Evolutionary conservation across 2,113 vertebrate species (phyloP).

Genomic region (Neotoma lepida): DNA sequence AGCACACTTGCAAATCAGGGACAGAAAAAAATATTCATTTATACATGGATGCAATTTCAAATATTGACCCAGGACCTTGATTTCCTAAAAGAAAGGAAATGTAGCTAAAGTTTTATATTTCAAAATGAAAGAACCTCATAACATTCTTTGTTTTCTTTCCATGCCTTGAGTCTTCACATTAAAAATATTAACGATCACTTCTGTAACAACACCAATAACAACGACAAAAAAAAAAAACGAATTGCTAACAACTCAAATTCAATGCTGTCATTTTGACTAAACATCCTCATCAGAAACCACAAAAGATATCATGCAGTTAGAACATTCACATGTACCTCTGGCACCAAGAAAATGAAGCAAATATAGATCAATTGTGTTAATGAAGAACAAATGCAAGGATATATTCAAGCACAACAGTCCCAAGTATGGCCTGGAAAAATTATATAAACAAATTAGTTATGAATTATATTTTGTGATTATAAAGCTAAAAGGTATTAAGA

Average conservation of each 20-base stretch:
- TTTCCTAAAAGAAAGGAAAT: conserved; percentile 38
- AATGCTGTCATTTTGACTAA: conserved; percentile 45
- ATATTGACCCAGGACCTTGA: not conserved
- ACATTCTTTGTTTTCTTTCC: conserved; percentile 33
- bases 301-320: conserved; percentile 67
- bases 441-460: conserved; percentile 43
- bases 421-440: conserved; percentile 66
- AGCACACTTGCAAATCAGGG: conserved; percentile 52
- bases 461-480: conserved; percentile 72
- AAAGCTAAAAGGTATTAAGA: conserved; percentile 26
- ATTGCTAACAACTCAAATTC: conserved; percentile 55
- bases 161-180: conserved; percentile 31
- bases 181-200: conserved; percentile 60
- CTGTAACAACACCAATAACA: not conserved
- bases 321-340: conserved; percentile 64
- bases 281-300: conserved; percentile 48
- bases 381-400: conserved; percentile 67
- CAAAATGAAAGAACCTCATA: conserved; percentile 49
- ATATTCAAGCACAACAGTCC: conserved; percentile 79
- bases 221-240: not conserved
- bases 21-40: conserved; percentile 21
- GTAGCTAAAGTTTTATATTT: not conserved
- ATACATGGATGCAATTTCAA: conserved; percentile 37
- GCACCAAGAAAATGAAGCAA: conserved; percentile 59
- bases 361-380: conserved; percentile 60